Base-by-base conservation (phyloP, 23 tunicate genomes). In the Styela plicata region DNA sequence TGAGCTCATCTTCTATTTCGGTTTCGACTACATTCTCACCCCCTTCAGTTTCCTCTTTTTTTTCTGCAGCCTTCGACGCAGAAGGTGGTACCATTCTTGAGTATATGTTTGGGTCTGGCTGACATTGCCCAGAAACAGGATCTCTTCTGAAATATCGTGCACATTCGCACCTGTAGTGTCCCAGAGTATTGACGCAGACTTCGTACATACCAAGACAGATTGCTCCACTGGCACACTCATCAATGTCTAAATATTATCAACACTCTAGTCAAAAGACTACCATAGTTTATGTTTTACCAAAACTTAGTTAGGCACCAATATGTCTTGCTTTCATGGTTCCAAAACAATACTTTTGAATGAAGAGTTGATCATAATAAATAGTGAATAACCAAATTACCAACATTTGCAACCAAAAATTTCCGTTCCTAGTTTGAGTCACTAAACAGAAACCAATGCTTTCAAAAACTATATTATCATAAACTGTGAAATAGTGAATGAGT, bases 131-230 rank as follows among this genome's bases (percentile, higher is more conserved):
- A 36, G 88, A 69, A 33, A 79, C 85, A 1, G 91, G 86, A 77
- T 93, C 98, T 27, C 98, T 92, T 1, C 98, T 80, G 89, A 93
- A 93, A 70, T 89, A 93, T 21, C 98, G 83, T 19, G 98, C 98
- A 67, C 98, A 93, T 74, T 88, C 94, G 87, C 98, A 93, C 53
- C 81, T 88, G 89, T 93, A 93, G 63, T 93, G 98, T 23, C 98
- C 98, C 79, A 87, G 80, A 27, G 98, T 93, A 82, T 93, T 93
- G 85, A 93, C 85, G 65, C 98, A 93, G 3, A 85, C 90, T 63
- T 93, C 98, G 85, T 93, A 93, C 98, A 93, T 93, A 13, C 98
- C 98, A 31, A 93, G 83, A 74, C 98, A 93, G 36, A 93, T 85
- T 34, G 98, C 98, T 70, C 98, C 98, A 61, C 98, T 93, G 27